Base-by-base conservation (phyloP, 2,888 invertebrate genomes). In the Pollenia amentaria region DNA sequence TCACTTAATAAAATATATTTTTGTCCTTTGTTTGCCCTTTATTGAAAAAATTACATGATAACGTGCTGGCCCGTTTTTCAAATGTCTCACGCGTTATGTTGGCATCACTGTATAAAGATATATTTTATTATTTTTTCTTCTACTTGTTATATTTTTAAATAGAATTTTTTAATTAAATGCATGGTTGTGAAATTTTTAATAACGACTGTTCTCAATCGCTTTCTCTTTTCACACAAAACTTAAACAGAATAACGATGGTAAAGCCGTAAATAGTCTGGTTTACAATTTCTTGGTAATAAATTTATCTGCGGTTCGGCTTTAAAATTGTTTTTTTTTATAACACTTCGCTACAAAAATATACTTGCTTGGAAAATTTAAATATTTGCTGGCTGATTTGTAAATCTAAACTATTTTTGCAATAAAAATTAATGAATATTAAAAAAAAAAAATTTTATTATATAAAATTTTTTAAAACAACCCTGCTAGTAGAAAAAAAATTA, bases 181-280 rank as follows among this genome's bases (percentile, higher is more conserved):
- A 60, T 12, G 57, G 18, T 44, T 62, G 72, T 57, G 53, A 55
- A 46, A 46, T 21, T 57, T 48, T 76, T 48, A 38, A 75, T 62
- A 18, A 9, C 3, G 14, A 64, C 18, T 8, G 1, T 48, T 18
- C 51, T 29, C 16, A 38, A 46, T 62, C 44, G 46, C 9, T 64
- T 44, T 21, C 51, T 21, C n/a, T 14, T n/a, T 75, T 46, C 38
- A 51, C 51, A 29, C 3, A 12, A 55, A 21, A 62, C 62, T 4
- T 14, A 40, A 62, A 40, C 10, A 62, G 9, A 40, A 62, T 16
- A n/a, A 16, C 10, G 40, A 16, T 62, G 40, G n/a, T 40, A 40
- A 38, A 62, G 40, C 16, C 16, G 16, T 40, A 40, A 40, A 62
- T 6, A 11, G 3, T 40, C 4, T 16, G n/a, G 62, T 62, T 40